Base-by-base conservation (phyloP, 2,888 invertebrate species). In the Himalopsyche japonica region DNA sequence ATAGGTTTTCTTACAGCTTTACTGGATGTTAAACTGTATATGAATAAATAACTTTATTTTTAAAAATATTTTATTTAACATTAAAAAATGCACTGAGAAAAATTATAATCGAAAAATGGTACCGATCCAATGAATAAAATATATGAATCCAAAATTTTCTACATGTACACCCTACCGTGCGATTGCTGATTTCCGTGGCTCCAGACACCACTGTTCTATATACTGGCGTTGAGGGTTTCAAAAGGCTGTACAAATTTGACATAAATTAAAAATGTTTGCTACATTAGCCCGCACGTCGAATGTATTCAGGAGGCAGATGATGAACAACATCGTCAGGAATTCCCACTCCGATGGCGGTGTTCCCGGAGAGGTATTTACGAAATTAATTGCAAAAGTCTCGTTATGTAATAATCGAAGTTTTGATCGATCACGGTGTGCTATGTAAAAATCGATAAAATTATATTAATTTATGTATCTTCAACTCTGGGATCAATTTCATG, bases 201-300 rank as follows among this genome's bases (percentile, higher is more conserved):
- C 1, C 20, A 57, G 57, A 57, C 20, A 24, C 8, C 43, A 43
- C 43, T 43, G 12, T 43, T 43, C 43, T 15, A 43, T 15, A 8
- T 20, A 57, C 24, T 57, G 1, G 57, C 57, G 24, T 57, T 57
- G 57, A 20, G 10, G 20, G 20, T 57, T 57, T 57, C 20, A 20
- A 24, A 20, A 57, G 57, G 57, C 10, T 57, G 57, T 20, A 57
- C 20, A 20, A 20, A 64, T 76, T 34, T 32, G 12, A 76, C 6
- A 76, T 76, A 32, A n/a, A 88, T 76, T 86, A 78, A 64, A 64
- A 32, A 80, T 80, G 80, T 80, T 80, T 48, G 32, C 64, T 6
- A 37, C 80, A 12, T 10, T 80, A 30, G 57, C 32, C 34, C 80
- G 80, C 32, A 64, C 24, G 8, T 30, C 80, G 5, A 24, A n/a